A percentile compares a stretch with the other conserved stretches of the same genome.
Evolutionary conservation across 2,797 vertebrate species (phyloP).

Genomic region (Siniperca scherzeri): DNA sequence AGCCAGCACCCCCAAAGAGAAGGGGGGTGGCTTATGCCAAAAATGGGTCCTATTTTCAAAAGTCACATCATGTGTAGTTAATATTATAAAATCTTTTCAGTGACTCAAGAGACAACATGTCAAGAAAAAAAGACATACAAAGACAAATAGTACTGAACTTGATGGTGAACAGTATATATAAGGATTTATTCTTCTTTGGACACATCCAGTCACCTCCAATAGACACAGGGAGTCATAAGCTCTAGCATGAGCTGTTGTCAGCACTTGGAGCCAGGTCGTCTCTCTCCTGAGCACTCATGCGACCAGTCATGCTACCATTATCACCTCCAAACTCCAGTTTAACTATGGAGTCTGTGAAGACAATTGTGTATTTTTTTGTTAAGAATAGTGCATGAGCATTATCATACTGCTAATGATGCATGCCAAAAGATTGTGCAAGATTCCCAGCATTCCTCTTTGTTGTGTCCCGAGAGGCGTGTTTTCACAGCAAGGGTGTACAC

Average conservation of each 20-base stretch:
- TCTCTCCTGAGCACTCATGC: conserved; percentile 50
- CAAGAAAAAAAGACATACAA: not conserved
- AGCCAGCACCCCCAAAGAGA: not conserved
- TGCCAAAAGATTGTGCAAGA: conserved; percentile 14
- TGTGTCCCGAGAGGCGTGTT: not conserved
- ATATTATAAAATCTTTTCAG: not conserved
- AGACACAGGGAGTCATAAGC: conserved; percentile 6
- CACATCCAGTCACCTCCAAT: conserved; percentile 20
- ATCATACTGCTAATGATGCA: conserved; percentile 8
- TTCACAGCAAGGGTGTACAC: conserved; percentile 50
- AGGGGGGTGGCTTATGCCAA: not conserved
- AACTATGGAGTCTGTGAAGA: conserved; percentile 44
- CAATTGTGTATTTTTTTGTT: conserved; percentile 12
- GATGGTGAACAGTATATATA: too few species aligned
- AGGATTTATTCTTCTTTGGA: not conserved
- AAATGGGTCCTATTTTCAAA: not conserved
- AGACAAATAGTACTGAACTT: not conserved
- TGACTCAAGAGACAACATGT: not conserved
- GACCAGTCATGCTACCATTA: conserved; percentile 38
- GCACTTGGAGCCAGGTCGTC: conserved; percentile 31
- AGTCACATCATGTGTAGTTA: not conserved
- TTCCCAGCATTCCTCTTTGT: conserved; percentile 44
- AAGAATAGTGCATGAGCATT: conserved; percentile 9
- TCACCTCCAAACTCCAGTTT: conserved; percentile 25
- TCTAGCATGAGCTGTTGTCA: conserved; percentile 49